Base-by-base conservation (phyloP, 1,140 invertebrate genomes). In the Melipona quadrifasciata region DNA sequence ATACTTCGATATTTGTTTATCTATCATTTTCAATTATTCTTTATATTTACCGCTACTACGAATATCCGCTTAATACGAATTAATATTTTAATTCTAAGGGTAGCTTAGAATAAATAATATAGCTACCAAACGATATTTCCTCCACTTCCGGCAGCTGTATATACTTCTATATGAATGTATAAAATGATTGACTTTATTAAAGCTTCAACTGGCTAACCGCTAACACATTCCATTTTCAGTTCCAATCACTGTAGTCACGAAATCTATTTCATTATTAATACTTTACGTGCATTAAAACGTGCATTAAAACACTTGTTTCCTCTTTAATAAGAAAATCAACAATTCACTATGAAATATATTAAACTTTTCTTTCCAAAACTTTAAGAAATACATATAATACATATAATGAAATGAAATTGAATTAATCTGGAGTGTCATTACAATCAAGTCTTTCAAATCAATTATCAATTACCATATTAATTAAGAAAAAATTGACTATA, bases 161-260 rank as follows among this genome's bases (percentile, higher is more conserved):
- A 11, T 39, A 39, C 14, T 47, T 47, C 39, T 47, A 31, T 64
- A 61, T 27, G 12, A 61, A 68, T 64, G 55, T 27, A 58, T 57
- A 47, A 75, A 58, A 57, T 80, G 78, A 88, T 87, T 81, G 86
- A 88, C 82, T 72, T 78, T 31, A 17, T n/a, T 61, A 81, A 85
- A 67, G 80, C 67, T 79, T 51, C 67, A 65, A 65, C 39, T 51
- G 12, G 24, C 67, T 31, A 76, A 64, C 61, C 24, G n/a, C 80
- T 39, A 61, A 75, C 58, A 58, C 58, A 82, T 47, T 51, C 24
- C 24, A 53, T 47, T 82, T 82, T 61, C 80, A 72, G 19, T 55
- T 65, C 55, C 51, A 76, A 67, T 55, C 80, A 65, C 27, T 47
- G 31, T 39, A 31, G 72, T 75, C 47, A 82, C 71, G 64, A n/a